phyloP scores from a whole-genome alignment of 1,140 invertebrate genomes.

The Megathymus violae region DNA sequence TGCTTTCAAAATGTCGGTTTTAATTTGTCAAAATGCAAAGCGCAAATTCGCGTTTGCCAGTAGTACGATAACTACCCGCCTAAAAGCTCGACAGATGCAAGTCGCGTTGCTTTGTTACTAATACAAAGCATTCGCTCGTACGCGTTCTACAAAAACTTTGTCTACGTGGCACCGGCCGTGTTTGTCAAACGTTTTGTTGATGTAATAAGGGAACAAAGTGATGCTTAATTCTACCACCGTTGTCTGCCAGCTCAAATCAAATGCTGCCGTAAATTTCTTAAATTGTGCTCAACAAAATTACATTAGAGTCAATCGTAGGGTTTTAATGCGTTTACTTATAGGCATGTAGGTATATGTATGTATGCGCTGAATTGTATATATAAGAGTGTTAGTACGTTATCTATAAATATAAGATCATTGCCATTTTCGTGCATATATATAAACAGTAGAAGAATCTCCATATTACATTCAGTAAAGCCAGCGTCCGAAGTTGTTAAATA shows the following conservation, averaged over 20 bases:
- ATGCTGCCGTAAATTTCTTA: not conserved
- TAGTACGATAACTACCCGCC: constrained; percentile 66
- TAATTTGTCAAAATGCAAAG: constrained; percentile 78
- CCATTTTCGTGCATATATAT: too few species aligned
- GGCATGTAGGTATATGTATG: too few species aligned
- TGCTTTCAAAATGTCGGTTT: constrained; percentile 78
- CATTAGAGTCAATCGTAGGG: too few species aligned
- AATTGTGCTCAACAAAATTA: too few species aligned
- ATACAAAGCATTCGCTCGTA: constrained; percentile 66
- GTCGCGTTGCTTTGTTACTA: constrained; percentile 66
- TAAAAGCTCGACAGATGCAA: constrained; percentile 68
- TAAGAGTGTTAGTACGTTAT: too few species aligned
- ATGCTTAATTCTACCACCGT: not conserved
- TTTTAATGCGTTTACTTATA: too few species aligned
- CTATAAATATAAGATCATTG: too few species aligned
- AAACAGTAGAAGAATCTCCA: too few species aligned
- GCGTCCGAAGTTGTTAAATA: too few species aligned
- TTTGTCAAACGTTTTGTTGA: constrained; percentile 14
- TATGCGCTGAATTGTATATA: too few species aligned
- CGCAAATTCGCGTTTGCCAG: constrained; percentile 71
- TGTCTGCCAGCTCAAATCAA: not conserved
- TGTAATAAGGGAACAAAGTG: constrained; percentile 15
- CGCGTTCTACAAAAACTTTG: constrained; percentile 62
- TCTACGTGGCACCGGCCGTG: constrained; percentile 25
- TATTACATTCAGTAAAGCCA: too few species aligned